Evolutionary conservation across 2,113 vertebrate genomes (phyloP).

Genomic region (Phocoena phocoena): DNA sequence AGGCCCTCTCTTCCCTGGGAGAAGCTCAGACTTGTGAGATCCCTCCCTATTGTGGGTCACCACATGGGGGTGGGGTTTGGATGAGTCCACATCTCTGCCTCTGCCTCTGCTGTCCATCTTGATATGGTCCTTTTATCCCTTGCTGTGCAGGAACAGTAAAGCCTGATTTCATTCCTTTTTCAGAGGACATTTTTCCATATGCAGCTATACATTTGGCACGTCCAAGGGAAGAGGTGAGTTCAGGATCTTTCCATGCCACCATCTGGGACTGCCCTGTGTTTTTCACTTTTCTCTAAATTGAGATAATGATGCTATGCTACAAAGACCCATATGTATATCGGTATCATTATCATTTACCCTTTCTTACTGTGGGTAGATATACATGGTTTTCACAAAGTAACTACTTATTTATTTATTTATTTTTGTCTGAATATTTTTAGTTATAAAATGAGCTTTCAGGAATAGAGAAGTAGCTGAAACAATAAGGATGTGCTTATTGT

Average conservation of each 20-base stretch:
- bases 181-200: neutral
- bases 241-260: neutral
- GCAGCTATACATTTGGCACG: neutral
- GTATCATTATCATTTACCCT: neutral
- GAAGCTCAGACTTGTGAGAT: neutral
- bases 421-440: too few relatives aligned
- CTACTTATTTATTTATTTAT: neutral
- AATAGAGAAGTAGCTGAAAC: too few relatives aligned
- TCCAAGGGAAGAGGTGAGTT: neutral
- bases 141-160: neutral
- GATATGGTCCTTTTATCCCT: accelerated
- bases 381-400: neutral
- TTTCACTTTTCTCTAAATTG: neutral
- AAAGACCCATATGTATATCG: neutral
- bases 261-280: neutral
- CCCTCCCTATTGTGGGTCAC: neutral
- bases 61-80: accelerated
- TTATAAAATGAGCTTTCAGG: too few relatives aligned
- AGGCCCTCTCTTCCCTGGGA: neutral
- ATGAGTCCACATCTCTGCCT: neutral
- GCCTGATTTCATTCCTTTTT: neutral
- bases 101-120: neutral
- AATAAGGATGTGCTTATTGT: too few relatives aligned
- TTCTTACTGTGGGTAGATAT: neutral
- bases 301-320: neutral